Evolutionary conservation across 2,888 invertebrate genomes (phyloP), one percentile per base, ranked within the genome.

Genomic region (Rapana venosa): DNA sequence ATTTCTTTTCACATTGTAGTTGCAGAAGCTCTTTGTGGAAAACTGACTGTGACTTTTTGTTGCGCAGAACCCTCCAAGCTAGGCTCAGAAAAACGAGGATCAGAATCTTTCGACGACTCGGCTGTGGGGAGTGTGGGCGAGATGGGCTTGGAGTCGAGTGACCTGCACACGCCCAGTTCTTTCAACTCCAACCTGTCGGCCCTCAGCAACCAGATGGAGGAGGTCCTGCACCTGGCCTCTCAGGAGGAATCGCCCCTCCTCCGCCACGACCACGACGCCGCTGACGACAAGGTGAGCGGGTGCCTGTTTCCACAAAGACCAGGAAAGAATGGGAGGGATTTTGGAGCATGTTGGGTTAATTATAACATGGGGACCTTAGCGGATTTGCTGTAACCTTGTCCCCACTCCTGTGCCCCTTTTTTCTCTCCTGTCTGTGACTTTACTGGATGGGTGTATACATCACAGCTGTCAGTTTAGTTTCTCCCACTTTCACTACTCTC

Each of bases 191-290:
- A 92, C 83, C 47, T 92, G 81, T 89, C 91, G 0, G 83, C 92
- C n/a, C 61, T 92, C 89, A 87, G 90, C 87, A 90, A 36, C 84
- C 92, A 92, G 66, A 26, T 91, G 81, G 91, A 91, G 79, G 88
- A 90, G n/a, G 74, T n/a, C 8, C 66, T 89, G 70, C 88, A 89
- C 85, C 32, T 89, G 47, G 81, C 2, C 20, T 11, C 66, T 11
- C 88, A 83, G 5, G 88, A 88, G 1, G 88, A 88, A 5, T 35
- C 35, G 17, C 83, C 35, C 1, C 22, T 17, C 70, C 70, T 36
- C 26, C 70, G 66, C 36, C 87, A 87, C n/a, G 22, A n/a, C 70
- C 87, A 32, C 4, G 85, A 85, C 5, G 32, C 8, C 6, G n/a
- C 20, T 15, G 85, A 85, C 0, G 85, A 85, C 61, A 85, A 85